Percentiles rank a stretch among this genome's conserved stretches.
These are phyloP conservation scores for Lagenorhynchus albirostris DNA, from an alignment of 2,113 vertebrate species.

Conservation along the genomic window DNA sequence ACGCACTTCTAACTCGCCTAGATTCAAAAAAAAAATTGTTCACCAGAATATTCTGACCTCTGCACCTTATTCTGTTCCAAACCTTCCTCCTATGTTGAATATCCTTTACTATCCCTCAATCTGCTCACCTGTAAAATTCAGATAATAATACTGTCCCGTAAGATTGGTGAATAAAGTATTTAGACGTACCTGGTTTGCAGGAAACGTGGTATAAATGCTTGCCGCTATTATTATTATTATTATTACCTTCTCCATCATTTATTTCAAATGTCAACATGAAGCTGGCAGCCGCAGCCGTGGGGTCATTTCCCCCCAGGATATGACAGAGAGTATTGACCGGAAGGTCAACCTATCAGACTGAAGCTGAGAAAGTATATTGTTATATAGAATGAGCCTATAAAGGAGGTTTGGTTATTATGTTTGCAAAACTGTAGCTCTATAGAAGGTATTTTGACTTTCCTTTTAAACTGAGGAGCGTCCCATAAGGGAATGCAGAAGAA, in stretches of 20 bases:
- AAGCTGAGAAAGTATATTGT: neutral
- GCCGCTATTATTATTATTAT: neutral
- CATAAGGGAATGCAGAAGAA: neutral
- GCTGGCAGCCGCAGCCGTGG: neutral
- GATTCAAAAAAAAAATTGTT: neutral
- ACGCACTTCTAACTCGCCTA: neutral
- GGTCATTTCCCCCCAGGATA: neutral
- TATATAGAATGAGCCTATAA: neutral
- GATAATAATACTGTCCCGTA: neutral
- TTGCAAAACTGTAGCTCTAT: neutral
- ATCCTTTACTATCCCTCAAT: neutral
- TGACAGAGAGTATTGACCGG: neutral
- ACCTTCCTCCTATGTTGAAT: neutral
- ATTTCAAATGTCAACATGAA: neutral
- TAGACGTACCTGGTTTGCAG: neutral
- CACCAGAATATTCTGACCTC: neutral
- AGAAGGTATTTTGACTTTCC: neutral
- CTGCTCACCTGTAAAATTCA: neutral
- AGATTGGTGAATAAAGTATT: neutral
- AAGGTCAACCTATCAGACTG: neutral
- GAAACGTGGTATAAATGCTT: neutral
- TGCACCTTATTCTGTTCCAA: neutral
- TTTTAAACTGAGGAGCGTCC: neutral
- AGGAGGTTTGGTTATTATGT: neutral
- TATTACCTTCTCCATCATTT: neutral